These are phyloP conservation scores for Spilarctia lutea DNA, from an alignment of 2,888 invertebrate species.

Conservation along the genomic window DNA sequence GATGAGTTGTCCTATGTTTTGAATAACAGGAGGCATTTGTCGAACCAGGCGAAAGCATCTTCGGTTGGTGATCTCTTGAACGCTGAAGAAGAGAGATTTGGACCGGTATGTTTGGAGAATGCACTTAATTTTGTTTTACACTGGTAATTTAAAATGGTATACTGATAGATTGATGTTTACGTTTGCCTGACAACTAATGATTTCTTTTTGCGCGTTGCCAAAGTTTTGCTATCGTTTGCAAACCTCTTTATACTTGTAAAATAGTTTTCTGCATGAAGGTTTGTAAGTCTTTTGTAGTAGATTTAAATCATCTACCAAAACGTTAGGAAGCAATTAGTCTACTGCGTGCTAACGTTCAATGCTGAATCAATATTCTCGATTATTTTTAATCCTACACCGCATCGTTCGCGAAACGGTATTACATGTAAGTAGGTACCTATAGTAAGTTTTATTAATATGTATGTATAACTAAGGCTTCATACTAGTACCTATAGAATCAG, in stretches of 20 bases:
- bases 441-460: neutral
- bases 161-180: constrained; percentile 6
- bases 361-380: constrained; percentile 2
- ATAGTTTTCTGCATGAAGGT: neutral
- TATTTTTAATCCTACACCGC: neutral
- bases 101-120: constrained; percentile 68
- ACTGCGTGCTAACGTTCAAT: neutral
- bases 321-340: neutral
- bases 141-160: constrained; percentile 29
- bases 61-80: constrained; percentile 83
- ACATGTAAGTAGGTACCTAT: neutral
- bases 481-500: neutral
- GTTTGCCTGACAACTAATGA: constrained; percentile 1
- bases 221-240: neutral
- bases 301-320: neutral
- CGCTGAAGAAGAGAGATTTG: constrained; percentile 76
- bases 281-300: neutral
- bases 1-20: constrained; percentile 83
- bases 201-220: constrained; percentile 5
- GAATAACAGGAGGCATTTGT: constrained; percentile 77
- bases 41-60: constrained; percentile 79
- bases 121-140: constrained; percentile 29
- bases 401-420: neutral
- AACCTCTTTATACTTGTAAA: neutral
- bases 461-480: neutral